Evolutionary conservation across 2,888 invertebrate species (phyloP), one percentile per base, ranked within the genome.

Genomic region (Lepidochrysops patricia): DNA sequence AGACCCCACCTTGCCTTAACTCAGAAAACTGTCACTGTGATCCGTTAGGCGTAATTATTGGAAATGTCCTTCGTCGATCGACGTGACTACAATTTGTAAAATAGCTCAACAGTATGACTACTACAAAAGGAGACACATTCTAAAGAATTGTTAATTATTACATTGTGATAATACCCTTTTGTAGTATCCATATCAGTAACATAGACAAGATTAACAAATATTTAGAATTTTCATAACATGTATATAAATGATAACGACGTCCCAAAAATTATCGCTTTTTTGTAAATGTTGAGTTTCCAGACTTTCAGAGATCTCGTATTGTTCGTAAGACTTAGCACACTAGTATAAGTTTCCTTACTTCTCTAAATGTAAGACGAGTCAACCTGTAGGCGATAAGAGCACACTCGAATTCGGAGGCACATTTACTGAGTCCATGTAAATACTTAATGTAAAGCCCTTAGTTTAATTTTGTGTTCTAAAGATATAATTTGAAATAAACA

Each of bases 271-370:
- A 43, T 26, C 29, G 77, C 76, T 80, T 79, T 71, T 79, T 75
- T 76, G 80, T 82, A 83, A 79, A 84, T 86, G 80, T 80, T 80
- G 79, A 81, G 82, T 86, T 87, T 89, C 87, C 86, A 86, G 81
- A 87, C 87, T 89, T 88, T 86, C 89, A 84, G 89, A 87, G 90
- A 90, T 90, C 90, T 90, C 90, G 89, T 89, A 67, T 80, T 77
- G 73, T 79, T 81, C 84, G 80, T 82, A 79, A 82, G 82, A 82
- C 78, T 80, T 77, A 72, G 79, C 75, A 79, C 82, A 75, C 79
- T 77, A 80, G 81, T 84, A 82, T 58, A 58, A 50, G 49, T 59
- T 58, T 58, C 27, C 37, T 60, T 58, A 58, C 56, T 60, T 60
- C 56, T 60, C 60, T 58, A 60, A 60, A 50, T 62, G 23, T 61